phyloP scores from a whole-genome alignment of 2,797 vertebrate genomes.

The Denticeps clupeoides region DNA sequence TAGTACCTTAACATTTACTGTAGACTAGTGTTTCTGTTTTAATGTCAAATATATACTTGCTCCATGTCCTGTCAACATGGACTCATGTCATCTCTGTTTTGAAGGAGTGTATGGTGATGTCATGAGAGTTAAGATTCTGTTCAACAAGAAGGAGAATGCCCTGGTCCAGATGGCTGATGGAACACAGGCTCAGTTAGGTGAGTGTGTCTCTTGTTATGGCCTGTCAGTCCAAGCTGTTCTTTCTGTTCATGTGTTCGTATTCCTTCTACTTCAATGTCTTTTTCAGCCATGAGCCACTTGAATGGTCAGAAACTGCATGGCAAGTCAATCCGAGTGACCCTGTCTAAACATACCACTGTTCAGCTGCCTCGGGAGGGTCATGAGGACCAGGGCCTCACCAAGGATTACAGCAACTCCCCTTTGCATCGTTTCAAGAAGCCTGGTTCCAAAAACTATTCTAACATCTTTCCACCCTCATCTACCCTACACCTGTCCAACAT shows the following conservation, averaged over 20 bases:
- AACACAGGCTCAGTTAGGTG: conserved; percentile 93
- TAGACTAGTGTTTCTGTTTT: too few species aligned
- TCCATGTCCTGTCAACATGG: conserved; percentile 1
- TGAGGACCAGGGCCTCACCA: conserved; percentile 89
- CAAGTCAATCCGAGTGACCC: conserved; percentile 78
- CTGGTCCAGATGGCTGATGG: conserved; percentile 93
- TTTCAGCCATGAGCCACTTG: conserved; percentile 86
- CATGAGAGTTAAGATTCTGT: conserved; percentile 95
- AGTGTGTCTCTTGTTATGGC: conserved; percentile 13
- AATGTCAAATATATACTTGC: too few species aligned
- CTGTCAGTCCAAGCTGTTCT: background rate
- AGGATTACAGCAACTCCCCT: conserved; percentile 84
- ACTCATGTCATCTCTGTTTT: conserved; percentile 20
- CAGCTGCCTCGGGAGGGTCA: conserved; percentile 87
- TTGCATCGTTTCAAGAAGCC: conserved; percentile 97
- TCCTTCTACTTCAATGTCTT: conserved; percentile 7
- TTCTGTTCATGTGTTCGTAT: background rate
- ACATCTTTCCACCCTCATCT: conserved; percentile 93
- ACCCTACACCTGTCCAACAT: conserved; percentile 96
- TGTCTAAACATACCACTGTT: conserved; percentile 91
- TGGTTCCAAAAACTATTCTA: conserved; percentile 96
- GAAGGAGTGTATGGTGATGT: conserved; percentile 92
- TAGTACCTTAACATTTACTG: too few species aligned
- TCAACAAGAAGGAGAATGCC: conserved; percentile 96
- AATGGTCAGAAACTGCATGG: conserved; percentile 87